A percentile compares a stretch with the other conserved stretches of the same genome.
Conservation (phyloP, 2,888 invertebrate species). For the Brachyopa scutellaris region DNA sequence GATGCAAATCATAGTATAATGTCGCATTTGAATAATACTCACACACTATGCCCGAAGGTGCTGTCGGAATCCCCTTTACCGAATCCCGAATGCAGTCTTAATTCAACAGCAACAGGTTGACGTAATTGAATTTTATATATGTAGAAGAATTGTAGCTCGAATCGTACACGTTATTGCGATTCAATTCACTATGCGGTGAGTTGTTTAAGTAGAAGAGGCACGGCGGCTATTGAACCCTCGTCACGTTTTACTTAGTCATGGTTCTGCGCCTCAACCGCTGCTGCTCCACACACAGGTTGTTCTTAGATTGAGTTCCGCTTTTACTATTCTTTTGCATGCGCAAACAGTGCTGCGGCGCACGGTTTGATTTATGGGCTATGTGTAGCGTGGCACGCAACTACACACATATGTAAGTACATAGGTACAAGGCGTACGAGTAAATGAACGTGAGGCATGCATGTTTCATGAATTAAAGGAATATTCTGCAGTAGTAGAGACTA, state of each 20-base stretch:
- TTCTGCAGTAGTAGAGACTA: constrained; percentile 26
- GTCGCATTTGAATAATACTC: constrained; percentile 61
- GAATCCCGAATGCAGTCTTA: constrained; percentile 39
- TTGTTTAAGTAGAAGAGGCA: constrained; percentile 24
- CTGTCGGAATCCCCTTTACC: constrained; percentile 26
- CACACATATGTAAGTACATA: no score
- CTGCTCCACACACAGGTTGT: not conserved
- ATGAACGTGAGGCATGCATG: constrained; percentile 25
- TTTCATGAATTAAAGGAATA: constrained; percentile 16
- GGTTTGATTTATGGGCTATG: constrained; percentile 48
- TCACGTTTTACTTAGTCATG: constrained; percentile 68
- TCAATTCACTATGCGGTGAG: constrained; percentile 10
- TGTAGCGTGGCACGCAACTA: constrained; percentile 40
- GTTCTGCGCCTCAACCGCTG: constrained; percentile 24
- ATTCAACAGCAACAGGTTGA: constrained; percentile 49
- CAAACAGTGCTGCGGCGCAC: constrained; percentile 25
- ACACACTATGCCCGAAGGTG: constrained; percentile 21
- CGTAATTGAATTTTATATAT: constrained; percentile 37
- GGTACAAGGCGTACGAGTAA: no score
- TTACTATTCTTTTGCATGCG: constrained; percentile 47
- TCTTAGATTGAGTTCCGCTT: constrained; percentile 47
- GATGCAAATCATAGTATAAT: constrained; percentile 60
- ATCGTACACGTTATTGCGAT: no score
- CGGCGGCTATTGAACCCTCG: constrained; percentile 63
- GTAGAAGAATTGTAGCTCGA: no score